Evolutionary conservation across 2,888 invertebrate species (phyloP).

Genomic region (Halictus quadricinctus): DNA sequence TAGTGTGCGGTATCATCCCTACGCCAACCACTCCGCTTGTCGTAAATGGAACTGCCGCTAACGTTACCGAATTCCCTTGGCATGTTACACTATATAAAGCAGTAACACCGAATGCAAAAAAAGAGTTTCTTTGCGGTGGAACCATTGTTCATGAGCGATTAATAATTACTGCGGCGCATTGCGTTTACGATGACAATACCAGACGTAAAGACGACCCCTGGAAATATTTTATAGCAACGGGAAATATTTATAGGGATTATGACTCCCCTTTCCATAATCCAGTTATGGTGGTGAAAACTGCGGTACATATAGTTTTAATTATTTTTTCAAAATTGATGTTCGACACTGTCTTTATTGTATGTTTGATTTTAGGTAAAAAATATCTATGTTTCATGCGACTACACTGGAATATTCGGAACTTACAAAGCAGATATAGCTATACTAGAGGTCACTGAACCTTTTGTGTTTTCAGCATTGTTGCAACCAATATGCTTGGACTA

Average conservation of each 20-base stretch:
- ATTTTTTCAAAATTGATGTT: background rate
- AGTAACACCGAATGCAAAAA: slow-evolving; percentile 50
- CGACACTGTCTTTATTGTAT: slow-evolving; percentile 26
- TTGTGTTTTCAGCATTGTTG: slow-evolving; percentile 71
- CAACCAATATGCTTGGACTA: slow-evolving; percentile 77
- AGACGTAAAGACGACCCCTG: slow-evolving; percentile 62
- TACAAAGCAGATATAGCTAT: slow-evolving; percentile 78
- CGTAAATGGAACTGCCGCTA: slow-evolving; percentile 72
- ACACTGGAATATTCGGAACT: slow-evolving; percentile 74
- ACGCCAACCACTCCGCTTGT: slow-evolving; percentile 68
- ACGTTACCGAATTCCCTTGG: slow-evolving; percentile 80
- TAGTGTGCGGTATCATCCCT: slow-evolving; percentile 78
- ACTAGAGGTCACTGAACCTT: slow-evolving; percentile 69
- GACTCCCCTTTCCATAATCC: slow-evolving; percentile 67
- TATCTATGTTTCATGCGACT: slow-evolving; percentile 65
- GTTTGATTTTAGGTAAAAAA: slow-evolving; percentile 25
- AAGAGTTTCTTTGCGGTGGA: slow-evolving; percentile 79
- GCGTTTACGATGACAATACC: slow-evolving; percentile 76
- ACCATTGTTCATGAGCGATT: slow-evolving; percentile 78
- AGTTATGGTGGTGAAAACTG: slow-evolving; percentile 65
- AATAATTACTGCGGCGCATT: slow-evolving; percentile 82
- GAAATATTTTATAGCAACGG: slow-evolving; percentile 74
- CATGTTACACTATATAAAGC: slow-evolving; percentile 78
- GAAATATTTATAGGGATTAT: slow-evolving; percentile 79
- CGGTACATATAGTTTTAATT: slow-evolving; percentile 60